Percentiles rank a stretch among this genome's conserved stretches.
phyloP scores from a whole-genome alignment of 2,888 invertebrate genomes.

The Saturnia japonica region DNA sequence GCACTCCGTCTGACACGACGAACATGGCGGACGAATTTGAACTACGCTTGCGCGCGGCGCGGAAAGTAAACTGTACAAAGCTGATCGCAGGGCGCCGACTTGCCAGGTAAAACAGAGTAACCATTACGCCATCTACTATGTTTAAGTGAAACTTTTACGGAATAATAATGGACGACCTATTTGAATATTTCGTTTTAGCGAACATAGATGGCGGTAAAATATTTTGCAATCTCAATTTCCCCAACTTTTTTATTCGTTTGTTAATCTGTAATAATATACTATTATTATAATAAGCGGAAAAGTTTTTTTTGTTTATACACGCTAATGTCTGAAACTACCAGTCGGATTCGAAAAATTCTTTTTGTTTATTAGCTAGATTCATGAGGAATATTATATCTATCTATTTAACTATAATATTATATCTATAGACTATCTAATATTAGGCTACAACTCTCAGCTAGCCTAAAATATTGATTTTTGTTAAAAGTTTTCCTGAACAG shows the following conservation, averaged over 20 bases:
- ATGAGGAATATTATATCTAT: no score
- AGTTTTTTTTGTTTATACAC: no score
- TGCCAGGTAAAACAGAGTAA: constrained; percentile 63
- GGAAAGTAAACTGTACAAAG: constrained; percentile 39
- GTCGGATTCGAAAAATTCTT: no score
- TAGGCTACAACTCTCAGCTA: no score
- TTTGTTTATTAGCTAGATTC: no score
- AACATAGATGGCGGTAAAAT: constrained; percentile 32
- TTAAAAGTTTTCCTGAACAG: no score
- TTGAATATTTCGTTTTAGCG: constrained; percentile 11
- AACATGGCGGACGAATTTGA: constrained; percentile 81
- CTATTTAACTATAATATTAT: no score
- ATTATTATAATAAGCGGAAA: no score
- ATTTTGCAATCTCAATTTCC: not conserved
- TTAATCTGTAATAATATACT: not conserved
- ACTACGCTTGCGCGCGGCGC: constrained; percentile 75
- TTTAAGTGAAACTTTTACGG: not conserved
- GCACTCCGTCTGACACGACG: constrained; percentile 80
- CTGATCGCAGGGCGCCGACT: constrained; percentile 31
- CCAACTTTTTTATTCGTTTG: not conserved
- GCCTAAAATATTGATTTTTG: no score
- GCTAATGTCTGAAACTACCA: no score
- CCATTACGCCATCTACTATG: constrained; percentile 52
- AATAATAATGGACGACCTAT: not conserved
- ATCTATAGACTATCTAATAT: no score